A percentile compares a stretch with the other conserved stretches of the same genome.
Conservation (phyloP, 2,797 vertebrate species). For the Peromyscus melanophrys region DNA sequence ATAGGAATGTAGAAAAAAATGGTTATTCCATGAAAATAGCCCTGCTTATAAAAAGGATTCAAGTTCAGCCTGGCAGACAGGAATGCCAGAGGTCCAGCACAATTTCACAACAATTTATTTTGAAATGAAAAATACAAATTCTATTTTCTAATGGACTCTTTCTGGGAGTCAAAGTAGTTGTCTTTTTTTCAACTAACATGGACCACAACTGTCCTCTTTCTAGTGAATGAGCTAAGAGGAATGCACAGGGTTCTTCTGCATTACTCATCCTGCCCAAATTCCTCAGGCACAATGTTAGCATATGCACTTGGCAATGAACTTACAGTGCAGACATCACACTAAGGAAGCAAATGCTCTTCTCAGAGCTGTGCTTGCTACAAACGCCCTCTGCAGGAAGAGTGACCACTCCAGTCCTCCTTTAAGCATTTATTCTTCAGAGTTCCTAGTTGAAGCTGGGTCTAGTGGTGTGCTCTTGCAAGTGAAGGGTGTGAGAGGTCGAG, state of each 20-base stretch:
- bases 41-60: not conserved
- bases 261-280: not conserved
- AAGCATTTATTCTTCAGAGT: not conserved
- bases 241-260: not conserved
- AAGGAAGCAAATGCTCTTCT: not conserved
- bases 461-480: not conserved
- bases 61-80: not conserved
- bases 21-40: not conserved
- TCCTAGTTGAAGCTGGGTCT: not conserved
- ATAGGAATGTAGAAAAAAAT: not conserved
- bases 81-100: not conserved
- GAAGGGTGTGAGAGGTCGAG: not conserved
- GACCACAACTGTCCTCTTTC: not conserved
- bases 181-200: not conserved
- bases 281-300: not conserved
- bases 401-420: not conserved
- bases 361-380: not conserved
- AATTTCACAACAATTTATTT: not conserved
- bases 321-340: not conserved
- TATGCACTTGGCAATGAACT: not conserved
- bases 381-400: not conserved
- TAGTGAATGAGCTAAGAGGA: not conserved
- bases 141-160: not conserved
- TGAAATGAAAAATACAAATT: not conserved
- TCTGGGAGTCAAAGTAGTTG: slow-evolving; percentile 2